These are phyloP conservation scores for Frankliniella fusca DNA, from an alignment of 2,888 invertebrate species.

Conservation along the genomic window DNA sequence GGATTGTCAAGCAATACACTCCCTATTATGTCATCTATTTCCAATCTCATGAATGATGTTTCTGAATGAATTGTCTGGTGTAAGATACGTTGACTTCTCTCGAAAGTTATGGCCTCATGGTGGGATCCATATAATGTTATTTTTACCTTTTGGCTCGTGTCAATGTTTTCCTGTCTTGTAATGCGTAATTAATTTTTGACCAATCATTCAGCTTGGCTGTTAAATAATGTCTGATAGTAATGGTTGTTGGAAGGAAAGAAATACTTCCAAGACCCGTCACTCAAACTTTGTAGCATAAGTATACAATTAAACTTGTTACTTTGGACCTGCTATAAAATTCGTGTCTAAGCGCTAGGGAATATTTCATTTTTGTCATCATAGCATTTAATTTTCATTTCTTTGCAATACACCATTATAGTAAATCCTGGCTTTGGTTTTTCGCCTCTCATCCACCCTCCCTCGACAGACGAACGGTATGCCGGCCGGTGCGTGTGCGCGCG, in stretches of 20 bases:
- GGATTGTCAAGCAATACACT: background rate
- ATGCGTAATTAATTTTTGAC: background rate
- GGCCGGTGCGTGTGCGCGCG: background rate
- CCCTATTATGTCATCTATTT: background rate
- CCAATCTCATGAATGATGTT: background rate
- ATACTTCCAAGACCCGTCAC: background rate
- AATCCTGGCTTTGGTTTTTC: background rate
- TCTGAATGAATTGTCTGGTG: background rate
- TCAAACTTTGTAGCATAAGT: background rate
- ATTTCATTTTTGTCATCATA: background rate
- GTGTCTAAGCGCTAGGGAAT: background rate
- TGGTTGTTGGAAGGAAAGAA: background rate
- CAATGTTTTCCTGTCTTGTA: background rate
- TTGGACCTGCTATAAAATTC: background rate
- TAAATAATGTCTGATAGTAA: background rate
- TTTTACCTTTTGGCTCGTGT: background rate
- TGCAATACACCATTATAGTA: background rate
- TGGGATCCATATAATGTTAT: too few relatives aligned
- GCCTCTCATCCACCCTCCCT: background rate
- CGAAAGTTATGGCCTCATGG: too few relatives aligned
- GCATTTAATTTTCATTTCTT: constrained; percentile 1
- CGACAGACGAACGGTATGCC: background rate
- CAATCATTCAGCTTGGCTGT: background rate
- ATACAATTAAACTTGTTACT: background rate
- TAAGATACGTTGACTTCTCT: background rate